Evolutionary conservation across 2,113 vertebrate species (phyloP).

Genomic region (Cyrtonyx montezumae): DNA sequence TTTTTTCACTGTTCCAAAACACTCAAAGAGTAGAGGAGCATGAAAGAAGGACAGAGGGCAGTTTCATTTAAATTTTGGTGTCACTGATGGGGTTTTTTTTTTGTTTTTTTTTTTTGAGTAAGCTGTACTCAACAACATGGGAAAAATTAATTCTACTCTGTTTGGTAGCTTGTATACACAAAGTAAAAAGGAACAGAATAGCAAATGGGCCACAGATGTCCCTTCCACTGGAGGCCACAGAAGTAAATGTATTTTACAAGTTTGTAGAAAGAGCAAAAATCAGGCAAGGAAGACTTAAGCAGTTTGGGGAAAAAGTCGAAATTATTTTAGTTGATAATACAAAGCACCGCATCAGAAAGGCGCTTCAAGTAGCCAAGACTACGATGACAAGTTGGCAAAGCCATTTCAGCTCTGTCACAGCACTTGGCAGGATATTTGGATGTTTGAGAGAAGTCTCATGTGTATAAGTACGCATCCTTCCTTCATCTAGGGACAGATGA

Average conservation of each 20-base stretch:
- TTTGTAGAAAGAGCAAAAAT: neutral
- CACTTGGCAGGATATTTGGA: neutral
- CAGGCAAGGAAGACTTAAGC: neutral
- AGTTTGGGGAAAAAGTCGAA: neutral
- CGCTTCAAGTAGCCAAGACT: neutral
- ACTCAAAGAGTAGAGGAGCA: neutral
- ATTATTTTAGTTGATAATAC: neutral
- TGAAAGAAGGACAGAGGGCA: neutral
- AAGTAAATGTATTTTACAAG: neutral
- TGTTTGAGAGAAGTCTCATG: neutral
- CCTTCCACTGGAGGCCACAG: neutral
- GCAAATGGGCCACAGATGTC: neutral
- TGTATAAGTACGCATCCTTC: neutral
- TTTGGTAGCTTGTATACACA: neutral
- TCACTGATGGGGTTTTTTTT: neutral
- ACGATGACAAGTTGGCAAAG: neutral
- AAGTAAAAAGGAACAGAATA: neutral
- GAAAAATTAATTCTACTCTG: neutral
- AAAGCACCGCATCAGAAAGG: neutral
- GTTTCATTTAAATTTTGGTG: neutral
- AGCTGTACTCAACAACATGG: neutral
- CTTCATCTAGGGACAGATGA: neutral
- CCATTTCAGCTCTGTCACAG: neutral
- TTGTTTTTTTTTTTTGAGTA: neutral
- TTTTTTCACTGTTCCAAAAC: neutral